Evolutionary conservation across 2,113 vertebrate species (phyloP).

Genomic region (Nothoprocta pentlandii): DNA sequence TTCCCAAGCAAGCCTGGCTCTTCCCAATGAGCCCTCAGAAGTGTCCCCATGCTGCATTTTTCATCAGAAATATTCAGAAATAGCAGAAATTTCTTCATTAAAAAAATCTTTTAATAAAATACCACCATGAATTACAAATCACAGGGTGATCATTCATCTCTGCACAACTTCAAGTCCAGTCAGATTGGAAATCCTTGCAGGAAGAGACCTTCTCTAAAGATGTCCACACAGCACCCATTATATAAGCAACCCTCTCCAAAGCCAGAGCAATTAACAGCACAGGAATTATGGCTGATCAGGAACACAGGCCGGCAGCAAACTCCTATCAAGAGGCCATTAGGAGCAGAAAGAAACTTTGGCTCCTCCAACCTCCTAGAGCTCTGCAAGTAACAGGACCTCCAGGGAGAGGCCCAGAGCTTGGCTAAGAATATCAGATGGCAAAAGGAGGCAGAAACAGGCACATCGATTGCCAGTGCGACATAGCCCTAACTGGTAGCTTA

Average conservation of each 20-base stretch:
- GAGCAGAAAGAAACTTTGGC: background rate
- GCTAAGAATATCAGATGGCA: background rate
- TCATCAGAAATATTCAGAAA: background rate
- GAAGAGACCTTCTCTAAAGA: background rate
- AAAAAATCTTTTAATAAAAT: too few species aligned
- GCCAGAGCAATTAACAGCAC: background rate
- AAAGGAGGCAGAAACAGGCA: background rate
- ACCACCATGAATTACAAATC: rapidly evolving
- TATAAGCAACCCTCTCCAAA: slow-evolving; percentile 2
- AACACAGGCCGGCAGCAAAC: background rate
- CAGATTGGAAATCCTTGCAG: slow-evolving; percentile 39
- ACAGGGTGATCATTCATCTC: slow-evolving; percentile 36
- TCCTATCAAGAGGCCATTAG: background rate
- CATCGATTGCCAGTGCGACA: rapidly evolving
- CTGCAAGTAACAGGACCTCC: background rate
- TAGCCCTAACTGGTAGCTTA: background rate
- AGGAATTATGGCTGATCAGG: rapidly evolving
- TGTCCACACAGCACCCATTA: background rate
- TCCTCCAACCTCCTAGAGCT: background rate
- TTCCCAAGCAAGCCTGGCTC: background rate
- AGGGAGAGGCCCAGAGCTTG: background rate
- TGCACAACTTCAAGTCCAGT: background rate
- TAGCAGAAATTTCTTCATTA: background rate
- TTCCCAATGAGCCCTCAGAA: background rate
- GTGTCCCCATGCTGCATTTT: background rate